Percentiles rank a stretch among this genome's conserved stretches.
Conservation (phyloP, 2,888 invertebrate species). For the Andrena marginata region DNA sequence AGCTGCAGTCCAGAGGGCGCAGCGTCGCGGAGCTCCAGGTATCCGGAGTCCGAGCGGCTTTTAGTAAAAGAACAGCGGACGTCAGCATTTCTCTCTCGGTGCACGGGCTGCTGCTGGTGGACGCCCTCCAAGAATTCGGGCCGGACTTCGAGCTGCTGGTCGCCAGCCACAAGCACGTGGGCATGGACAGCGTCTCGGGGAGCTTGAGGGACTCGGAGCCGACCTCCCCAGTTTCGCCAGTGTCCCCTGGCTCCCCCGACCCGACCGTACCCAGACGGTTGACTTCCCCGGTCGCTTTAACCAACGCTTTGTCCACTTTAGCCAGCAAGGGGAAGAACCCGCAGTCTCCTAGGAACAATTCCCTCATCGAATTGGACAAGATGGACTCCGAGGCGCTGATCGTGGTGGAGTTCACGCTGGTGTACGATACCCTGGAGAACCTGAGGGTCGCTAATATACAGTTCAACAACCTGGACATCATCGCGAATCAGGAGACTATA, state of each 20-base stretch:
- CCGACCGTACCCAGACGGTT: constrained; percentile 84
- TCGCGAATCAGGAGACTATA: constrained; percentile 98
- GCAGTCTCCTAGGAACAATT: constrained; percentile 76
- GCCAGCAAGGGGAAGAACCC: constrained; percentile 76
- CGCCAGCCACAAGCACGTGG: constrained; percentile 97
- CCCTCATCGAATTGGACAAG: constrained; percentile 79
- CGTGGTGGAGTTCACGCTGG: constrained; percentile 92
- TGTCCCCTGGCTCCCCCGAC: constrained; percentile 91
- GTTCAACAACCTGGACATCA: constrained; percentile 97
- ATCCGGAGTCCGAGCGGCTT: constrained; percentile 92
- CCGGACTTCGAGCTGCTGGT: constrained; percentile 97
- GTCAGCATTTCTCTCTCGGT: constrained; percentile 93
- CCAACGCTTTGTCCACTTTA: constrained; percentile 87
- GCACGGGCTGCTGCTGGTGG: constrained; percentile 96
- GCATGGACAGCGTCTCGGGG: constrained; percentile 97
- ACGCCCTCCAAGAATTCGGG: constrained; percentile 97
- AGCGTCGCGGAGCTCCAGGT: constrained; percentile 97
- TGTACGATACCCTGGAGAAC: constrained; percentile 85
- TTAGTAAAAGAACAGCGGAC: constrained; percentile 91
- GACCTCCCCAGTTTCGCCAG: constrained; percentile 94
- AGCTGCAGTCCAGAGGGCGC: constrained; percentile 93
- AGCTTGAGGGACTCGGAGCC: constrained; percentile 97
- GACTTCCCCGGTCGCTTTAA: constrained; percentile 87
- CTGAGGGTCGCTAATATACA: constrained; percentile 93
- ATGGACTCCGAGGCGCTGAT: constrained; percentile 90